Evolutionary conservation across 2,797 vertebrate genomes (phyloP).

Genomic region (Phoebastria nigripes): DNA sequence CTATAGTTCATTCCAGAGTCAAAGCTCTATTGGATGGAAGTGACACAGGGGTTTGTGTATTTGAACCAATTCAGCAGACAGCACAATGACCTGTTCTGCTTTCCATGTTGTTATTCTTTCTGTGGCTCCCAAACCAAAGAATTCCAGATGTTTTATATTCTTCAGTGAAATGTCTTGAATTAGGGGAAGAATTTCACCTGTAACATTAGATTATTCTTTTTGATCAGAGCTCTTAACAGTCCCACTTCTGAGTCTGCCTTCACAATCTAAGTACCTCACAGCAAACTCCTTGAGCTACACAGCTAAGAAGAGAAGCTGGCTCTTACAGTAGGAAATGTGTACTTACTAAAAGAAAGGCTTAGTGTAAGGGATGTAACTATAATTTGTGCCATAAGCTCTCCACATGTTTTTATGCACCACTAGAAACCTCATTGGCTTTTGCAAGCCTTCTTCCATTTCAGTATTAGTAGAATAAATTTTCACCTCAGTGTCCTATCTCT

Average conservation of each 20-base stretch:
- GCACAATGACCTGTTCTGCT: not conserved
- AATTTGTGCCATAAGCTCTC: conserved; percentile 22
- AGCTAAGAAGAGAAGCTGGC: not conserved
- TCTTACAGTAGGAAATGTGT: not conserved
- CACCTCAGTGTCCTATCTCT: not conserved
- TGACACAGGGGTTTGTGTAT: not conserved
- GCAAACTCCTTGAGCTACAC: not conserved
- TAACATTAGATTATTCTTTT: not conserved
- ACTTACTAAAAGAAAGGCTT: not conserved
- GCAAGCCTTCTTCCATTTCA: not conserved
- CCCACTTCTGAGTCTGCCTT: not conserved
- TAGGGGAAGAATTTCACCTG: not conserved
- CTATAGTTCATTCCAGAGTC: not conserved
- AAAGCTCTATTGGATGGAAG: not conserved
- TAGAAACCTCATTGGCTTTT: not conserved
- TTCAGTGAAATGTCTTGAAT: not conserved
- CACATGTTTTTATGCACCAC: not conserved
- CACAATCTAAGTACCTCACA: not conserved
- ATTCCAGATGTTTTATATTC: not conserved
- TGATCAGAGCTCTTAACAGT: not conserved
- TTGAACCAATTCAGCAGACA: not conserved
- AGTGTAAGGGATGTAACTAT: not conserved
- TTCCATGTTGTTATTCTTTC: not conserved
- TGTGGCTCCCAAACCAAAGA: not conserved
- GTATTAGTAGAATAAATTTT: not conserved